These are phyloP conservation scores for Apogon talboti DNA, from an alignment of 2,797 vertebrate species.

Conservation along the genomic window DNA sequence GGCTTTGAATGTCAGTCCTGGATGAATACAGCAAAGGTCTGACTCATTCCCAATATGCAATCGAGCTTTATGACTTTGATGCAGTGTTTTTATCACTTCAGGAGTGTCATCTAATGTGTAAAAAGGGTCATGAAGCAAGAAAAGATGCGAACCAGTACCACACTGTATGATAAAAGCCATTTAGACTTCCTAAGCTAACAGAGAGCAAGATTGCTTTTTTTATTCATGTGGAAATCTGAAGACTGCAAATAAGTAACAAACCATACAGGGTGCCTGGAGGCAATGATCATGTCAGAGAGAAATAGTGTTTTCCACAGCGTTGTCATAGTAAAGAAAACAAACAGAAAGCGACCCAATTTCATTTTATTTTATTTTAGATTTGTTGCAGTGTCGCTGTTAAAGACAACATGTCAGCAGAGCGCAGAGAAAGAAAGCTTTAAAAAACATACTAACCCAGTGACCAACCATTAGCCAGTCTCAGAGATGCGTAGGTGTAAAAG, in stretches of 20 bases:
- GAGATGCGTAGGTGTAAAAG: slow-evolving; percentile 11
- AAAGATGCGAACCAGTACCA: slow-evolving; percentile 2
- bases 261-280: not conserved
- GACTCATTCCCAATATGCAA: slow-evolving; percentile 54
- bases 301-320: not conserved
- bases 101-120: slow-evolving; percentile 43
- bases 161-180: slow-evolving; percentile 10
- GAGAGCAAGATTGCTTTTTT: slow-evolving; percentile 2
- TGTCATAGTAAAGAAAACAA: not conserved
- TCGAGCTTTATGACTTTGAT: slow-evolving; percentile 49
- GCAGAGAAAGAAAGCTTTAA: slow-evolving; percentile 21
- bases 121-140: slow-evolving; percentile 23
- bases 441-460: slow-evolving; percentile 17
- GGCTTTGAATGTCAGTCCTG: slow-evolving; percentile 52
- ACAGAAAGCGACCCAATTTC: not conserved
- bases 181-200: slow-evolving; percentile 14
- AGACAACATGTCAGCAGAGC: not conserved
- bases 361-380: not conserved
- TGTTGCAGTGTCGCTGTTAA: not conserved
- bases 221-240: slow-evolving; percentile 25
- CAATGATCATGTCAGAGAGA: slow-evolving; percentile 21
- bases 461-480: slow-evolving; percentile 10
- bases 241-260: slow-evolving; percentile 10
- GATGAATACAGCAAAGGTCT: slow-evolving; percentile 53
- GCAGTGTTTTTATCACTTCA: slow-evolving; percentile 40